A percentile compares a stretch with the other conserved stretches of the same genome.
These are phyloP conservation scores for Gymnodraco acuticeps DNA, from an alignment of 2,797 vertebrate genomes.

Conservation along the genomic window DNA sequence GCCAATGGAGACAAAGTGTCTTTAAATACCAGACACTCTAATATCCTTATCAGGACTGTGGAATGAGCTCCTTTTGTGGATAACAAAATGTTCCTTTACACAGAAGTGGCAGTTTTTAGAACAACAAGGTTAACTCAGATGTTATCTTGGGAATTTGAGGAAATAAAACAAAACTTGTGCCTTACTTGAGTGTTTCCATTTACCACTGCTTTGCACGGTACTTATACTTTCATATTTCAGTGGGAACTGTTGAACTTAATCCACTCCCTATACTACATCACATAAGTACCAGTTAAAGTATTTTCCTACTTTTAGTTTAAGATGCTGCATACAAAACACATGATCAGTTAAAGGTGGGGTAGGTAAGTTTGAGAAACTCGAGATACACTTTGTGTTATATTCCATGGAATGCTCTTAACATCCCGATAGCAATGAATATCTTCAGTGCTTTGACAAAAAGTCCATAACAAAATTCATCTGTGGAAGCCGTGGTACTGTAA, in stretches of 20 bases:
- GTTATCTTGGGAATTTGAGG: constrained; percentile 10
- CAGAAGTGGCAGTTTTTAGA: constrained; percentile 18
- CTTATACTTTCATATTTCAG: background rate
- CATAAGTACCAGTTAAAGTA: too few species aligned
- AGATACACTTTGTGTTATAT: too few species aligned
- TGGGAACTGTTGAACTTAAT: too few species aligned
- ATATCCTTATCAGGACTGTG: constrained; percentile 68
- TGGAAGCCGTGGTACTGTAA: too few species aligned
- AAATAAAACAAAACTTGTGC: background rate
- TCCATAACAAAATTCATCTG: too few species aligned
- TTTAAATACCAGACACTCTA: constrained; percentile 72
- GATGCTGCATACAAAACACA: background rate
- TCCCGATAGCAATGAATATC: too few species aligned
- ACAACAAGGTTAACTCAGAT: constrained; percentile 25
- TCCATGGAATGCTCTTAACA: too few species aligned
- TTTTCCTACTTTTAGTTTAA: background rate
- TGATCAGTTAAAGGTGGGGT: background rate
- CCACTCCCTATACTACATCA: too few species aligned
- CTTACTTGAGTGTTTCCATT: background rate
- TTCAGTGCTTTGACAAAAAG: too few species aligned
- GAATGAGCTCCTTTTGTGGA: constrained; percentile 57
- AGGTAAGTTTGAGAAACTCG: too few species aligned
- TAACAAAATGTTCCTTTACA: constrained; percentile 42
- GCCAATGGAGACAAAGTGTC: constrained; percentile 74
- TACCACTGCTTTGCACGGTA: background rate